These are phyloP conservation scores for Bubo bubo DNA, from an alignment of 2,113 vertebrate species.

Conservation along the genomic window DNA sequence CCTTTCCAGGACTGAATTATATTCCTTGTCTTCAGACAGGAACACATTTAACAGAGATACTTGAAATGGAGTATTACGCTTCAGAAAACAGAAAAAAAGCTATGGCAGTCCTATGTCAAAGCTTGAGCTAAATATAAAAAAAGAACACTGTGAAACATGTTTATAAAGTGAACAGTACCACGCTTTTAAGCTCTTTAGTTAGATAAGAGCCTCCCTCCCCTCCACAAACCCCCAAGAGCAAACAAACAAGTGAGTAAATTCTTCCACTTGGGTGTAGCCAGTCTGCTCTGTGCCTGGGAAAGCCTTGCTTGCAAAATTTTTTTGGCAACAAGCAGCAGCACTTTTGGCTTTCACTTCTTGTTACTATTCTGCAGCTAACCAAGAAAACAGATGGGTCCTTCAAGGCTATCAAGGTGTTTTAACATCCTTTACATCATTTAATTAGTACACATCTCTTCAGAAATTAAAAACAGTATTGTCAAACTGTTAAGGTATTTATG, in stretches of 20 bases:
- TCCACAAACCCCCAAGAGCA: constrained; percentile 37
- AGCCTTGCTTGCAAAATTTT: constrained; percentile 60
- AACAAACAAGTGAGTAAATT: constrained; percentile 65
- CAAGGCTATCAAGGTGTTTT: not conserved
- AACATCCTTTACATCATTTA: not conserved
- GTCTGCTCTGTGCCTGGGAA: constrained; percentile 66
- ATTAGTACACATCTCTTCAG: not conserved
- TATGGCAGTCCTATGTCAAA: not conserved
- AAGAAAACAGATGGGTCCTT: not conserved
- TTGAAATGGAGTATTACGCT: not conserved
- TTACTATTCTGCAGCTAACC: not conserved
- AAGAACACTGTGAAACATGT: not conserved
- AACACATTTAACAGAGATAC: not conserved
- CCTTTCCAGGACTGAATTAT: not conserved
- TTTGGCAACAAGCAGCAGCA: constrained; percentile 40
- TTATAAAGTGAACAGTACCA: not conserved
- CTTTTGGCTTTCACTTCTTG: constrained; percentile 55
- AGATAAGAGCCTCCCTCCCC: constrained; percentile 74
- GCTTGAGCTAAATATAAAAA: not conserved
- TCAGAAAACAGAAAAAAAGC: not conserved
- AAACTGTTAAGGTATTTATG: not conserved
- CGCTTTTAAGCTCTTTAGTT: not conserved
- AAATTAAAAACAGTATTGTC: fast-evolving
- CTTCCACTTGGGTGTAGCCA: constrained; percentile 66
- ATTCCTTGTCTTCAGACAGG: constrained; percentile 10